Evolutionary conservation across 2,888 invertebrate species (phyloP), one percentile per base, ranked within the genome.

Genomic region (Phortica magna): DNA sequence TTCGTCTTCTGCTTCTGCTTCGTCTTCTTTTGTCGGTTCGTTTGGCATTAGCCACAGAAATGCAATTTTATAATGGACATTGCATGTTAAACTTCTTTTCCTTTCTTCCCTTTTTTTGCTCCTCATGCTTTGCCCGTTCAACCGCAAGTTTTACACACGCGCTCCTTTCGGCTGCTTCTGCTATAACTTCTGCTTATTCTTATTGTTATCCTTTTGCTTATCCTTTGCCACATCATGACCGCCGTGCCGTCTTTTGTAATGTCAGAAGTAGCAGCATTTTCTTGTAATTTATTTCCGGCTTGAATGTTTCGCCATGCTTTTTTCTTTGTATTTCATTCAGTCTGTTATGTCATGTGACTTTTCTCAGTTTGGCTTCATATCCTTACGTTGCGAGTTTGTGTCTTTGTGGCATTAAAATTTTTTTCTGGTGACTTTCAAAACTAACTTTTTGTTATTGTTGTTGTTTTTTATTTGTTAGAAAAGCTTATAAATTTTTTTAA

Each of bases 21-120:
- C 19, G 0, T 43, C 7, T 19, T n/a, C 57, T 2, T 73, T 73
- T 42, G 73, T 22, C 41, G 14, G 7, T 19, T 31, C 48, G 43
- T 70, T 53, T 14, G 43, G 53, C 22, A 70, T 70, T 77, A 78
- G 80, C 81, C 83, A 80, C 76, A 81, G 72, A 75, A 39, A 82
- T 82, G 82, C 82, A 84, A 82, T 85, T 82, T 77, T 80, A 79
- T 84, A 85, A 85, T 85, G 87, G 83, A 85, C 83, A 82, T 87
- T 80, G 85, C 85, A 87, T 85, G 85, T 83, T 12, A 48, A 53
- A 53, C 31, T 39, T 31, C 12, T 39, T 59, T 59, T 7, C 14
- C n/a, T 78, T 79, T 79, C 77, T 77, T 78, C 73, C 73, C 17
- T 61, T 65, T 59, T 78, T 75, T 55, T 57, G 68, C 78, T 17